Evolutionary conservation across 2,113 vertebrate genomes (phyloP), one percentile per base, ranked within the genome.

Genomic region (Gadus chalcogrammus): DNA sequence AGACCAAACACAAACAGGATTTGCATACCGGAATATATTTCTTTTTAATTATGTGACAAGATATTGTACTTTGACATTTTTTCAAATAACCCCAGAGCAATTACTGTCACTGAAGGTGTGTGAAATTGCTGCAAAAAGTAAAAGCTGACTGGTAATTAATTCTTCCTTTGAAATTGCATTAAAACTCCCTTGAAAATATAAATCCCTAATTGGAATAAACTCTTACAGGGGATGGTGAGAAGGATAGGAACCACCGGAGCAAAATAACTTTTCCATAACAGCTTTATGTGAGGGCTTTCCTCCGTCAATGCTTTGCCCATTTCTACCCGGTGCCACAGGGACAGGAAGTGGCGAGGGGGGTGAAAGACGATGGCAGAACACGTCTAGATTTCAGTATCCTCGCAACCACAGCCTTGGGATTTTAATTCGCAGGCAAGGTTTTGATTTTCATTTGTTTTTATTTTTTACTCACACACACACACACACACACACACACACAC

Each of bases 51-150:
- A 75, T 60, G 67, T 53, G 48, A 62, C 35, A 61, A 78, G 73
- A 83, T 74, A 74, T 61, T 79, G 42, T 71, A 82, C 80, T 84
- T 83, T 84, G 77, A 83, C 82, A 68, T 79, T 79, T 75, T 82
- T 75, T 79, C 75, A 68, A 77, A 69, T 76, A 75, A 73, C 81
- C 82, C 77, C 65, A 31, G 85, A 88, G 82, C 82, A 83, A 88
- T 89, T 85, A 85, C 80, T 85, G 82, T 79, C 79, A 76, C 65
- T 73, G 80, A 68, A 87, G 84, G 77, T 88, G 85, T 88, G 84
- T 88, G 74, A 88, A 89, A 88, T 88, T 84, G 81, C 72, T 80
- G 82, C 79, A 82, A 82, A 88, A 89, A 86, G 20, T 66, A 78
- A 77, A 82, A 81, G 81, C 73, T 20, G 71, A 64, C 79, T 83